These are phyloP conservation scores for Plectrocnemia conspersa DNA, from an alignment of 1,140 invertebrate genomes.

Conservation along the genomic window DNA sequence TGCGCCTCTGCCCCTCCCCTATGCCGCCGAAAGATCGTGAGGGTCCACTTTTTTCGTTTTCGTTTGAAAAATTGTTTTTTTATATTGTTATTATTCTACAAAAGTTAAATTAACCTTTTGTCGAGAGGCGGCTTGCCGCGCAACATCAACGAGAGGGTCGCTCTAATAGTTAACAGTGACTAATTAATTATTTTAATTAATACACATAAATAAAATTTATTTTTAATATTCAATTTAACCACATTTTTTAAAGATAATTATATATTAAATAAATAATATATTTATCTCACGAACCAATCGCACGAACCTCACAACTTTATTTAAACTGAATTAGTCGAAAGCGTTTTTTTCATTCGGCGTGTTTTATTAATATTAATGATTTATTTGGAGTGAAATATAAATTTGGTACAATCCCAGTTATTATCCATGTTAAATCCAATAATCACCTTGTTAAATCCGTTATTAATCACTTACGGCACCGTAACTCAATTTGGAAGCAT, in stretches of 20 bases:
- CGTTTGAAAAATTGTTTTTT: conserved; percentile 23
- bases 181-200: not conserved
- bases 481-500: conserved; percentile 20
- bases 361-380: conserved; percentile 27
- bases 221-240: not conserved
- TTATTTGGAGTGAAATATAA: conserved; percentile 26
- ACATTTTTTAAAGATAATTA: too few species aligned
- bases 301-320: conserved; percentile 9
- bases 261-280: too few species aligned
- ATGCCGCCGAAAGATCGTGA: conserved; percentile 21
- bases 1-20: conserved; percentile 9
- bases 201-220: not conserved
- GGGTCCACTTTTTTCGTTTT: conserved; percentile 22
- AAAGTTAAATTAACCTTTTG: conserved; percentile 27
- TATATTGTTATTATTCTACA: conserved; percentile 13
- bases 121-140: conserved; percentile 14
- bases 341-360: conserved; percentile 17
- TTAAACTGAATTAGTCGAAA: conserved; percentile 25
- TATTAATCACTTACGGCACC: conserved; percentile 21
- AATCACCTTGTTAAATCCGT: conserved; percentile 25
- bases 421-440: conserved; percentile 27
- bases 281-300: too few species aligned
- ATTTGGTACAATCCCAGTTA: conserved; percentile 26
- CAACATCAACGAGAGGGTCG: not conserved
- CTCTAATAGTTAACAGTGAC: not conserved